Conservation (phyloP, 2,888 invertebrate species). For the Melieria omissa region DNA sequence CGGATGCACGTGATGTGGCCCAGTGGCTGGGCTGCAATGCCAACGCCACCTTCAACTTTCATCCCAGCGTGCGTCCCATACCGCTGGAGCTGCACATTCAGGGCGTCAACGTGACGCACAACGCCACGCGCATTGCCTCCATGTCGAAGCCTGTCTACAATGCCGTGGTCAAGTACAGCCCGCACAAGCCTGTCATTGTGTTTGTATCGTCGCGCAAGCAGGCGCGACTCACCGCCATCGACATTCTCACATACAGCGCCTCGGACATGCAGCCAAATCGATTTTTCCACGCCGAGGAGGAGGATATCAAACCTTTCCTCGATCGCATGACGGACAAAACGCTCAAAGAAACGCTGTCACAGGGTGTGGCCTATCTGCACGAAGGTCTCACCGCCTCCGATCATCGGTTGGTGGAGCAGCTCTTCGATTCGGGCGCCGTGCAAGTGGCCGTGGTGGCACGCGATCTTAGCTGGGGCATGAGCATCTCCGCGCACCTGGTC, state of each 20-base stretch:
- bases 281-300: conserved; percentile 89
- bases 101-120: conserved; percentile 98
- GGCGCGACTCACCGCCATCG: conserved; percentile 93
- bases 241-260: conserved; percentile 92
- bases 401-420: conserved; percentile 89
- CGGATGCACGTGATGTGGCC: conserved; percentile 94
- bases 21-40: conserved; percentile 97
- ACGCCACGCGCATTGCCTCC: conserved; percentile 92
- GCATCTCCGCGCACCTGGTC: conserved; percentile 91
- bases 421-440: conserved; percentile 93
- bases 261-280: conserved; percentile 87
- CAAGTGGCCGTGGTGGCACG: conserved; percentile 92
- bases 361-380: conserved; percentile 97
- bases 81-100: conserved; percentile 95
- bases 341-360: conserved; percentile 88
- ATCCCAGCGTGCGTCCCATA: conserved; percentile 95
- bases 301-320: conserved; percentile 89
- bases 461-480: conserved; percentile 92
- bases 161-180: conserved; percentile 85
- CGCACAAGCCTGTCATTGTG: conserved; percentile 85
- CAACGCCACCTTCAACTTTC: conserved; percentile 97
- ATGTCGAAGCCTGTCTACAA: conserved; percentile 99
- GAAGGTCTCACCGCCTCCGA: conserved; percentile 90
- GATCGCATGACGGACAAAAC: conserved; percentile 89
- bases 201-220: conserved; percentile 93